Evolutionary conservation across 2,888 invertebrate genomes (phyloP), one percentile per base, ranked within the genome.

Genomic region (Thecophora atra): DNA sequence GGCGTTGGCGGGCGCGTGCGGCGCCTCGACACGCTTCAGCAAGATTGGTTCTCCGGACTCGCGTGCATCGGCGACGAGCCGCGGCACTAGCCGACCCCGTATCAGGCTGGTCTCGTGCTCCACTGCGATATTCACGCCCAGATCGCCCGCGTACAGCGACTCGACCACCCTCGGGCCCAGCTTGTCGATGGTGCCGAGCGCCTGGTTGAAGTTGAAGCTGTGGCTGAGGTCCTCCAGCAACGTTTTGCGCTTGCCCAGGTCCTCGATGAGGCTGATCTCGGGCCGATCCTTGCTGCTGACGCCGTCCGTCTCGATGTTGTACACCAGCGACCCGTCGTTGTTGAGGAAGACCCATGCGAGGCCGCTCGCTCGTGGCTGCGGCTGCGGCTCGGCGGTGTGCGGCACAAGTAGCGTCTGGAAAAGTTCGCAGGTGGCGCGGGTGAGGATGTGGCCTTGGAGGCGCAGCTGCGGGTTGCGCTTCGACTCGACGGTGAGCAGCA

Each of bases 141-240:
- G 87, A 77, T 94, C 94, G 1, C 94, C 95, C 69, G 91, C 91
- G 82, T 96, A 94, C 28, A 97, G 86, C 0, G 94, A 93, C 78
- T 95, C 95, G 62, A 96, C 88, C 3, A 95, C 92, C 76, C 94
- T 91, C 0, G 95, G 94, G 60, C 92, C 93, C 5, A 94, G 89
- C 76, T 92, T 90, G 24, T 93, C 92, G 51, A 94, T 86, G 0
- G 92, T 92, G 5, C 95, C 96, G 76, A 92, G 91, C 0, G 91
- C 91, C 86, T 90, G 86, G 81, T 91, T 87, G 82, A 90, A 87
- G 81, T 90, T 84, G 37, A 89, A 86, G 26, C 88, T 89, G 0
- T 90, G 89, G 0, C 91, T 91, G 66, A 94, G 83, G 78, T 94
- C 93, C 81, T 94, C 94, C 37, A 94, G 88, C 81, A 94, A 93